These are phyloP conservation scores for Drosophila arizonae DNA, from an alignment of 1,140 invertebrate species.

Conservation along the genomic window DNA sequence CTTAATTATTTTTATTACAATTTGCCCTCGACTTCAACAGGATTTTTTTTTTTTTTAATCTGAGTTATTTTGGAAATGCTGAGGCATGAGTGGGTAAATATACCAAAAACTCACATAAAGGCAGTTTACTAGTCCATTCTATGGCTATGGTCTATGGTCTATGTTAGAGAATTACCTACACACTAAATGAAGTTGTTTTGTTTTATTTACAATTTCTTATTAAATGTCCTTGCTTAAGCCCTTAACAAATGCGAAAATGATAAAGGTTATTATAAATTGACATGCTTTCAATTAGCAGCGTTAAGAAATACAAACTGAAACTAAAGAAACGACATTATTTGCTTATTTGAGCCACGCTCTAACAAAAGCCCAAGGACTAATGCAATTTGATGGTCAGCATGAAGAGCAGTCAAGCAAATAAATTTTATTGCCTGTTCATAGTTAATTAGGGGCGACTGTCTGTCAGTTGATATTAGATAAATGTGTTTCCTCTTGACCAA, in stretches of 20 bases:
- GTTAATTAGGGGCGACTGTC: neutral
- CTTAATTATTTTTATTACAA: too few relatives aligned
- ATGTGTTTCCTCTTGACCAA: neutral
- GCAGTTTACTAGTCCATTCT: too few relatives aligned
- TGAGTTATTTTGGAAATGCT: too few relatives aligned
- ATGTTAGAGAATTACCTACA: neutral
- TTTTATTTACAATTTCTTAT: neutral
- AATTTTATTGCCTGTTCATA: constrained; percentile 36
- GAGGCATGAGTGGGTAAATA: too few relatives aligned
- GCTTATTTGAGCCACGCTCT: constrained; percentile 2
- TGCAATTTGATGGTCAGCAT: constrained; percentile 60
- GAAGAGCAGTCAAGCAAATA: constrained; percentile 29
- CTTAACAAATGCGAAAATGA: too few relatives aligned
- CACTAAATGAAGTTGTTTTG: neutral
- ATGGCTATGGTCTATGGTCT: too few relatives aligned
- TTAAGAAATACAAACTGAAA: neutral
- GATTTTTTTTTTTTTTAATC: too few relatives aligned
- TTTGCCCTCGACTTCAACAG: too few relatives aligned
- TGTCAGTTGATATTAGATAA: constrained; percentile 1
- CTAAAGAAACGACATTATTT: neutral
- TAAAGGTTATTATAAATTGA: constrained; percentile 33
- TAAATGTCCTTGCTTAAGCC: too few relatives aligned
- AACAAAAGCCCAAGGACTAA: constrained; percentile 46
- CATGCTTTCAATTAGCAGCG: constrained; percentile 56
- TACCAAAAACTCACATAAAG: too few relatives aligned